Base-by-base conservation (phyloP, 1,140 invertebrate genomes). In the Procambarus virginalis region DNA sequence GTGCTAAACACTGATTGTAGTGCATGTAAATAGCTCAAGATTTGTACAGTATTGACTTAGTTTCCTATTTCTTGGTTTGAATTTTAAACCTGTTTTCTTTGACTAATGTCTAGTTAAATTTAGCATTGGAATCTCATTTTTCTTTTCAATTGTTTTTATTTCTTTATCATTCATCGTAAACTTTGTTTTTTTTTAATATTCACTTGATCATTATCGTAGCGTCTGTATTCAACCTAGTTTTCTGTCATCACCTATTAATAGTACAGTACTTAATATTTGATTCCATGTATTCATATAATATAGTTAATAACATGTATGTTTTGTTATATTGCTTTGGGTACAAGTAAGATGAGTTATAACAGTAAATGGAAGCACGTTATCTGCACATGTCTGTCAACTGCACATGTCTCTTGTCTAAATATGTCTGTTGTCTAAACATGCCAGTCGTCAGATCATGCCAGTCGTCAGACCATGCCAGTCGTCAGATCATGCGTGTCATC, bases 1-100 rank as follows among this genome's bases (percentile, higher is more conserved):
- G 88, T 89, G 88, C 88, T 87, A 87, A 75, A 81, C 78, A 68
- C 77, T 87, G 78, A 73, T 70, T 86, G 58, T 87, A 68, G 64
- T 87, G 78, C 86, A 14, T 87, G 86, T 87, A 87, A 87, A 87
- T 87, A 87, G 86, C 86, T 87, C 49, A 80, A 87, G 14, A 80
- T 86, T 60, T 86, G 60, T 75, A 79, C 84, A 77, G 22, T 22
- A 48, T 34, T 51, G 64, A 68, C 8, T 73, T 17, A 20, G n/a
- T 73, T 73, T 34, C n/a, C 68, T 34, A 17, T 64, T 73, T 34
- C 68, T 20, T 22, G 22, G 22, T 73, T 4, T 34, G 34, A 10
- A 34, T 34, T n/a, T 73, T 73, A 34, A 5, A 34, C n/a, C 68
- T 0, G 5, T 20, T 34, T 73, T 2, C 68, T 22, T 22, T 34